Conservation (phyloP, 2,888 invertebrate species). For the Aleiodes leptofemur region DNA sequence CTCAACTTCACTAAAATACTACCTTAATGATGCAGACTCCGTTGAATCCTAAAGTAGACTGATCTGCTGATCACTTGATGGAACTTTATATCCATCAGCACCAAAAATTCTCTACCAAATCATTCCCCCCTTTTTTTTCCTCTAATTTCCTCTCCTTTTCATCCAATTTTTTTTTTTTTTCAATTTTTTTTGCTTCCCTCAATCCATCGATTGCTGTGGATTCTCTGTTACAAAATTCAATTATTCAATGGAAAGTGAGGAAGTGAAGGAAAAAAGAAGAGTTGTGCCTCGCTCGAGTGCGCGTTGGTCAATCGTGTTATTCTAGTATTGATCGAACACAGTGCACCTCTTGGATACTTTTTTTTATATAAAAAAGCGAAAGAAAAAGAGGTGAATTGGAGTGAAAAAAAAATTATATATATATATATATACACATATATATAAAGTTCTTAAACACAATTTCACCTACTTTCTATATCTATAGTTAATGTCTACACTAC, state of each 20-base stretch:
- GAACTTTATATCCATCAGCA: conserved; percentile 16
- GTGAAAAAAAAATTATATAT: neutral
- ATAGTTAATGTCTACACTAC: neutral
- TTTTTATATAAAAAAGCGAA: neutral
- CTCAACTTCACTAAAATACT: no score
- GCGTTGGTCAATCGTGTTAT: conserved; percentile 39
- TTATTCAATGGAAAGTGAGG: conserved; percentile 30
- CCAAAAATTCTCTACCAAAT: neutral
- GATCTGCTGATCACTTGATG: neutral
- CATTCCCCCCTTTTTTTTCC: neutral
- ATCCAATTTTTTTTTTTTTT: neutral
- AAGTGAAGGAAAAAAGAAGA: conserved; percentile 27
- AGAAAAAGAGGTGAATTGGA: neutral
- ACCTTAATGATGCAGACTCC: neutral
- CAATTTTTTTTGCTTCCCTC: neutral
- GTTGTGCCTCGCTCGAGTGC: conserved; percentile 27
- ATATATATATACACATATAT: no score
- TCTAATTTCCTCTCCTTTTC: neutral
- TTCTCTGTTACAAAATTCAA: conserved; percentile 15
- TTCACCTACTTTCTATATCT: conserved; percentile 8
- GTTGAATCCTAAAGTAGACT: neutral
- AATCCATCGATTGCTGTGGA: conserved; percentile 7
- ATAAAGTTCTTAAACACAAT: neutral
- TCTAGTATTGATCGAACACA: conserved; percentile 24
- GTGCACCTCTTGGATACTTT: conserved; percentile 7